These are phyloP conservation scores for Halcyon malimbica DNA, from an alignment of 2,113 vertebrate genomes.

Conservation along the genomic window DNA sequence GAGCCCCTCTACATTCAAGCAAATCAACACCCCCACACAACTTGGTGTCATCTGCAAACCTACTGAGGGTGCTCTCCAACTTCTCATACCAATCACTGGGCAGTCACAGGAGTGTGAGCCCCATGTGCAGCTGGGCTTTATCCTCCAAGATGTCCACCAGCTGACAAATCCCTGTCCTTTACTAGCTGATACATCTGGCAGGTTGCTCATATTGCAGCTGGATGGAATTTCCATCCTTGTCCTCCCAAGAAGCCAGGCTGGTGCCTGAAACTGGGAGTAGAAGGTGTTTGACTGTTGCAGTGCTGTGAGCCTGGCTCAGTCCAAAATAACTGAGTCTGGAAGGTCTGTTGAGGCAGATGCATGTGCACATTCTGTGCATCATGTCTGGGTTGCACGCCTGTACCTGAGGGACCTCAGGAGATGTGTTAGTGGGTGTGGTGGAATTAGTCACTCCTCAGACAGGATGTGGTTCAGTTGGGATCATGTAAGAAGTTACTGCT, in stretches of 20 bases:
- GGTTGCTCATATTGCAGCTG: not conserved
- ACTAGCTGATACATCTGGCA: not conserved
- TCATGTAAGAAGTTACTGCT: not conserved
- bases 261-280: not conserved
- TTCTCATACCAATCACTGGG: too few relatives aligned
- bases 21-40: too few relatives aligned
- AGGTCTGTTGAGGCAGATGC: too few relatives aligned
- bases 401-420: not conserved
- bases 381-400: too few relatives aligned
- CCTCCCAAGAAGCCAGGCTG: not conserved
- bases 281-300: not conserved
- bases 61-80: not conserved
- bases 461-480: not conserved
- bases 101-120: not conserved
- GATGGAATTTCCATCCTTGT: not conserved
- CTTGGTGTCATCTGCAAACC: not conserved
- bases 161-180: not conserved
- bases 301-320: not conserved
- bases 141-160: not conserved
- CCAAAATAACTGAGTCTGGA: not conserved
- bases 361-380: fast-evolving
- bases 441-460: too few relatives aligned
- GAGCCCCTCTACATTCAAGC: too few relatives aligned
- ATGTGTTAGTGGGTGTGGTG: too few relatives aligned
- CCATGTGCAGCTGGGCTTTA: not conserved